phyloP scores from a whole-genome alignment of 2,888 invertebrate genomes.

The Polylopha cassiicola region DNA sequence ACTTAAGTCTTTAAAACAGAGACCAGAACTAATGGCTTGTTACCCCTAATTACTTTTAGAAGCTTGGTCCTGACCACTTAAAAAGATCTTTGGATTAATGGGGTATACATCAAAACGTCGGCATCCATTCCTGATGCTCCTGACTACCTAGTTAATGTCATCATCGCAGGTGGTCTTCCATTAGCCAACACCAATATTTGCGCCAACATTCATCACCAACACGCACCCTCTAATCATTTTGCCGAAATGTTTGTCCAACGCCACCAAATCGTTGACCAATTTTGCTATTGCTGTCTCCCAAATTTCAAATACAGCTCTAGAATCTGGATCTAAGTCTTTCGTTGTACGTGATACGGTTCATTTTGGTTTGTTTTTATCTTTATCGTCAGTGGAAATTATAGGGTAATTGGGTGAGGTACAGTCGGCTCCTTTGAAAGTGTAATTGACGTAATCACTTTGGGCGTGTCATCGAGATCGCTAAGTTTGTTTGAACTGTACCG shows the following conservation, averaged over 20 bases:
- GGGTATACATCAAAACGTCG: too few species aligned
- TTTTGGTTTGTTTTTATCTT: not conserved
- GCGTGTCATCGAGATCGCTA: conserved; percentile 35
- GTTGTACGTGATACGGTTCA: not conserved
- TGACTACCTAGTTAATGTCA: conserved; percentile 17
- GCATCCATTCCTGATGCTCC: conserved; percentile 1
- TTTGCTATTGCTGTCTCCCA: conserved; percentile 22
- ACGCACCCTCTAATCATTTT: conserved; percentile 50
- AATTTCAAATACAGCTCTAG: not conserved
- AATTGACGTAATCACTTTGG: conserved; percentile 28
- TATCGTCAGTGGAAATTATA: not conserved
- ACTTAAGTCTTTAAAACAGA: too few species aligned
- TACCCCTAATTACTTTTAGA: too few species aligned
- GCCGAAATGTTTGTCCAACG: conserved; percentile 45
- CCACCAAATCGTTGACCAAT: conserved; percentile 28
- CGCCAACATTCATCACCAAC: conserved; percentile 38
- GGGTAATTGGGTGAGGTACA: conserved; percentile 17
- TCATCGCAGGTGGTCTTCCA: conserved; percentile 48
- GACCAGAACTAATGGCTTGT: too few species aligned
- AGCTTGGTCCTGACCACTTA: too few species aligned
- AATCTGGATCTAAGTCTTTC: not conserved
- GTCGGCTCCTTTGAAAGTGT: conserved; percentile 40
- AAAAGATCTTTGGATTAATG: too few species aligned
- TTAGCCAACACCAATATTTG: conserved; percentile 52
- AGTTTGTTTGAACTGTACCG: conserved; percentile 45